Evolutionary conservation across 2,888 invertebrate species (phyloP).

Genomic region (Megaustenia siamemsis): DNA sequence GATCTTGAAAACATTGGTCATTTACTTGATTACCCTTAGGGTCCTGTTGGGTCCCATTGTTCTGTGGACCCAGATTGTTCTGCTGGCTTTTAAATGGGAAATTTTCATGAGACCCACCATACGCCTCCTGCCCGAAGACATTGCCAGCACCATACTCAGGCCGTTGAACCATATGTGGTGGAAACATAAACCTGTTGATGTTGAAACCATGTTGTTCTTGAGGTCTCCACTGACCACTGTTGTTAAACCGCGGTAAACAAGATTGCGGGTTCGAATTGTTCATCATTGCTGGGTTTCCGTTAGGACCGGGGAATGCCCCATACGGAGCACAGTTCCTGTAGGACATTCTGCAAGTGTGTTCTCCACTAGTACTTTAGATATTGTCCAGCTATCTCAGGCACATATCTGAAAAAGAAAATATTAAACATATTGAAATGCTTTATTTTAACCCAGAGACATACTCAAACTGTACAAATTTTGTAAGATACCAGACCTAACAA

Average conservation of each 20-base stretch:
- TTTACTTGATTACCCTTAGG: too few relatives aligned
- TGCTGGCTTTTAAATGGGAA: constrained; percentile 7
- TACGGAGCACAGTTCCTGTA: neutral
- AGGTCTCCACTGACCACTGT: constrained; percentile 1
- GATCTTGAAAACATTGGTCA: too few relatives aligned
- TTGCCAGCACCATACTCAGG: neutral
- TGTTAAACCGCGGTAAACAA: neutral
- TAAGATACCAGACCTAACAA: too few relatives aligned
- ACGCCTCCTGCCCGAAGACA: neutral
- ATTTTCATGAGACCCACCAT: neutral
- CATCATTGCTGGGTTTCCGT: constrained; percentile 14
- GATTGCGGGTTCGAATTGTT: neutral
- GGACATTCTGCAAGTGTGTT: neutral
- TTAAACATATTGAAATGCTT: too few relatives aligned
- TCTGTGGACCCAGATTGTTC: too few relatives aligned
- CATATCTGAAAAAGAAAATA: neutral
- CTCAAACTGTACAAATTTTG: too few relatives aligned
- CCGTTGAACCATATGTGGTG: neutral
- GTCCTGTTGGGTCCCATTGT: too few relatives aligned
- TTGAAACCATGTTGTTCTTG: constrained; percentile 17
- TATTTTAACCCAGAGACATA: too few relatives aligned
- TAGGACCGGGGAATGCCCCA: neutral
- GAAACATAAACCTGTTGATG: constrained; percentile 24
- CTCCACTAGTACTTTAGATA: too few relatives aligned
- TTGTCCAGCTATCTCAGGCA: too few relatives aligned